Conservation (phyloP, 2,797 vertebrate species). For the Malurus splendens region DNA sequence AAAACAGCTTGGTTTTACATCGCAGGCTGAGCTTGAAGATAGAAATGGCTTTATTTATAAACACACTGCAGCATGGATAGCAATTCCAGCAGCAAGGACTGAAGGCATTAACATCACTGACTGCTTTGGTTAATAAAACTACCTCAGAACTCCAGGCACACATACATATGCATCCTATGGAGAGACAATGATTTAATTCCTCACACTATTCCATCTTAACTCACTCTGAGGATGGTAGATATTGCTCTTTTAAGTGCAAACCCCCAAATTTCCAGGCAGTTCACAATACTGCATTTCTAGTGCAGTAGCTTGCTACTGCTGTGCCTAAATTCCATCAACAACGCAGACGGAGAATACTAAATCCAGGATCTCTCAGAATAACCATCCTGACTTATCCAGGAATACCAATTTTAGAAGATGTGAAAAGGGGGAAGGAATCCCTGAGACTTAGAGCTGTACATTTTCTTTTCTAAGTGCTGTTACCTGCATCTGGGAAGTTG, state of each 20-base stretch:
- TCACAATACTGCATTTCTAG: neutral
- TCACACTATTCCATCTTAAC: neutral
- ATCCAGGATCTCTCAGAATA: neutral
- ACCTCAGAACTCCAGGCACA: neutral
- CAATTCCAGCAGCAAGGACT: neutral
- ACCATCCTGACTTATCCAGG: neutral
- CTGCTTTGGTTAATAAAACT: neutral
- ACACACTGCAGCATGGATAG: neutral
- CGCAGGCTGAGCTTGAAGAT: neutral
- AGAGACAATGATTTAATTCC: neutral
- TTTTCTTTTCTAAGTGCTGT: neutral
- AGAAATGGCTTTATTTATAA: conserved; percentile 15
- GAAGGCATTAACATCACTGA: neutral
- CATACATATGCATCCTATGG: neutral
- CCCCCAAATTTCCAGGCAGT: neutral
- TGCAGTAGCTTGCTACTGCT: neutral
- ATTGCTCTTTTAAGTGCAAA: neutral
- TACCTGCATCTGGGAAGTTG: neutral
- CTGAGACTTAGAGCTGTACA: neutral
- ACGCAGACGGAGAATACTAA: neutral
- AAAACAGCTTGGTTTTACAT: neutral
- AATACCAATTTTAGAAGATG: neutral
- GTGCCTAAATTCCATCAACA: neutral
- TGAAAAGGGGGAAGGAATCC: neutral
- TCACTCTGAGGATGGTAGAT: neutral